These are phyloP conservation scores for Cyanoliseus patagonus DNA, from an alignment of 2,113 vertebrate species.

Conservation along the genomic window DNA sequence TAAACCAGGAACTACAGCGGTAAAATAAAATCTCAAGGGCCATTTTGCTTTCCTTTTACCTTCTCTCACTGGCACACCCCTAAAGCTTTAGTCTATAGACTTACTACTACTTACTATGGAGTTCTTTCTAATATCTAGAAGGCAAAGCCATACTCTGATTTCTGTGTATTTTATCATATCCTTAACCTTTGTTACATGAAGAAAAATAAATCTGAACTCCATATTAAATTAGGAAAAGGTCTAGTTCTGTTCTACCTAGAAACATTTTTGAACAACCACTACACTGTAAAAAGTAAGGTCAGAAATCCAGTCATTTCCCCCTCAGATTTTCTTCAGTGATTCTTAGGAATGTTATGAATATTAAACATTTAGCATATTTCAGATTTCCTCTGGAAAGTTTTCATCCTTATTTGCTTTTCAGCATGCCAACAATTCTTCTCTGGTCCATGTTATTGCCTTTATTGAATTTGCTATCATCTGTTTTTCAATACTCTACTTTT, in stretches of 20 bases:
- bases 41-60: not conserved
- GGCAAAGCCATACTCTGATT: not conserved
- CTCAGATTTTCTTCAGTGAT: not conserved
- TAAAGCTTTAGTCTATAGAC: not conserved
- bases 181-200: not conserved
- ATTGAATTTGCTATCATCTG: not conserved
- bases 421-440: not conserved
- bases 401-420: not conserved
- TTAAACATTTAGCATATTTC: not conserved
- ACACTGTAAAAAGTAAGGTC: not conserved
- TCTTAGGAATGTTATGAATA: not conserved
- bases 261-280: not conserved
- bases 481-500: not conserved
- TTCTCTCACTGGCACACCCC: not conserved
- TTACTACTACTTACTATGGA: not conserved
- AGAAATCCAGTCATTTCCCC: not conserved
- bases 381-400: not conserved
- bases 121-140: not conserved
- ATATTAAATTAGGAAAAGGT: not conserved
- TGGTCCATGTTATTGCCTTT: not conserved
- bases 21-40: not conserved
- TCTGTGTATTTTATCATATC: not conserved
- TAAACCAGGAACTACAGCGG: not conserved
- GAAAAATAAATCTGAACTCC: not conserved
- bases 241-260: not conserved